Percentiles rank a stretch among this genome's conserved stretches.
Conservation (phyloP, 2,888 invertebrate genomes). For the Didymodactylos carnosus region DNA sequence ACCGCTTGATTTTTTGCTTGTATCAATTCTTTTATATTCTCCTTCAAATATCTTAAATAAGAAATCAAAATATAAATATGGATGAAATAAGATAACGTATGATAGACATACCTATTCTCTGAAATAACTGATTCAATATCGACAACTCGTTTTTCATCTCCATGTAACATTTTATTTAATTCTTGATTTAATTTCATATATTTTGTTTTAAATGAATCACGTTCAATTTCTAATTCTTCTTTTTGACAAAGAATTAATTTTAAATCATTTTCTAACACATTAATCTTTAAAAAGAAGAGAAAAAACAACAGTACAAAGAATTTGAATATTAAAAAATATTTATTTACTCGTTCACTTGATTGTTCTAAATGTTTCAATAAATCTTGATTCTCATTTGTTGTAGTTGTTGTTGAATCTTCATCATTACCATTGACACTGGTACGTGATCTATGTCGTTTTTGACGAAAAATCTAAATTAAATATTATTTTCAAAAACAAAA, state of each 20-base stretch:
- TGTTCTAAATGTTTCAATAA: background rate
- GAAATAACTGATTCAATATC: background rate
- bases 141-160: background rate
- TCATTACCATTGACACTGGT: background rate
- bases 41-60: background rate
- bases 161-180: background rate
- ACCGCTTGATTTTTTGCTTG: background rate
- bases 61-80: background rate
- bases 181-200: background rate
- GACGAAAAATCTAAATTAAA: background rate
- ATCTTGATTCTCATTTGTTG: background rate
- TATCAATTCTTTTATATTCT: background rate
- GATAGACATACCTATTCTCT: background rate
- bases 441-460: background rate
- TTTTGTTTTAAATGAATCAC: constrained; percentile 10
- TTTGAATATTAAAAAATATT: too few relatives aligned
- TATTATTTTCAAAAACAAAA: too few relatives aligned
- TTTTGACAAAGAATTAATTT: constrained; percentile 6
- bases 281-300: background rate
- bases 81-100: too few relatives aligned
- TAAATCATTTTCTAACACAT: background rate
- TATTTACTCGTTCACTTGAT: background rate
- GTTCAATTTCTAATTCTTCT: constrained; percentile 12
- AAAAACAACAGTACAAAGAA: too few relatives aligned
- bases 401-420: background rate